A percentile compares a stretch with the other conserved stretches of the same genome.
Conservation (phyloP, 2,113 vertebrate species). For the Etia nguti region DNA sequence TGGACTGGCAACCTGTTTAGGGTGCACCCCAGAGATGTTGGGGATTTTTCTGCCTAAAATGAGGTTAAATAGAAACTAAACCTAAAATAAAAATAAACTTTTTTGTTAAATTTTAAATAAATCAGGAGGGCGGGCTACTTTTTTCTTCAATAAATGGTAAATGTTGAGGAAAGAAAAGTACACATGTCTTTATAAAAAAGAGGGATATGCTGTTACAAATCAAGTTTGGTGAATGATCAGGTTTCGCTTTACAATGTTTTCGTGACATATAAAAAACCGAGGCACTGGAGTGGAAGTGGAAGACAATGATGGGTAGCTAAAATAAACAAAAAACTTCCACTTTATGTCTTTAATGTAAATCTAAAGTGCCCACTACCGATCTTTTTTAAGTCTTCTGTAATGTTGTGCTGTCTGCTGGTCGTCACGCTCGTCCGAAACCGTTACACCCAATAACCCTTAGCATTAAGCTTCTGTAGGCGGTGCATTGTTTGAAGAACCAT, state of each 20-base stretch:
- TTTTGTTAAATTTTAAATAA: background rate
- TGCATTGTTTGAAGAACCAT: background rate
- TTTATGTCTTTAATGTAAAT: background rate
- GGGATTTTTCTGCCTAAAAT: background rate
- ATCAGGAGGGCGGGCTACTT: too few species aligned
- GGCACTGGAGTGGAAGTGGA: background rate
- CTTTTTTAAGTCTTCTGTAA: background rate
- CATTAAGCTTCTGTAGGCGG: background rate
- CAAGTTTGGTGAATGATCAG: background rate
- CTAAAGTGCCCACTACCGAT: background rate
- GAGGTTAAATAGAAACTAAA: background rate
- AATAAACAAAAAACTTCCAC: too few species aligned
- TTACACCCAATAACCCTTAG: background rate
- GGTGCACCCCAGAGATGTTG: background rate
- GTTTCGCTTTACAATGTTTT: background rate
- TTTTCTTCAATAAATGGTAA: too few species aligned
- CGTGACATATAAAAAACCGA: background rate
- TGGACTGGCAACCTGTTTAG: background rate
- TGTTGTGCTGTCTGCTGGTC: background rate
- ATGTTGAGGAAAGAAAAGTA: too few species aligned
- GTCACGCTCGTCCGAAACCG: background rate
- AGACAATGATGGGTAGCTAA: too few species aligned
- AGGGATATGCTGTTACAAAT: background rate
- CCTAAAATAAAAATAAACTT: background rate
- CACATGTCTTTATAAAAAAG: background rate